Percentiles rank a stretch among this genome's conserved stretches.
Conservation (phyloP, 30 jellyfish, hydroid and myxozoan genomes). For the Pseudorhiza aurosa region DNA sequence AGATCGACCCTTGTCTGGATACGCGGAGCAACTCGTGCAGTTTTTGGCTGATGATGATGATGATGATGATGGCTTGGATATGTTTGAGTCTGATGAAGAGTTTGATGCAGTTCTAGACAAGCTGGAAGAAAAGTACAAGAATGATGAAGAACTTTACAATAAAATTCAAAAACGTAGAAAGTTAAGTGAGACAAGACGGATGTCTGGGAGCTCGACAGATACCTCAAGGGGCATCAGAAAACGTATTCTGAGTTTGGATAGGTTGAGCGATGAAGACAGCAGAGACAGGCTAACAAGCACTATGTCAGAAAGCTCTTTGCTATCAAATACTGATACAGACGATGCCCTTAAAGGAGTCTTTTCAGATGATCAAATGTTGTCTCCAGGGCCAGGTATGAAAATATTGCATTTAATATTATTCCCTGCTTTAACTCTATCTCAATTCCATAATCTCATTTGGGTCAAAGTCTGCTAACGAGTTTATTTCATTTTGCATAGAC, state of each 20-base stretch:
- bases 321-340: slow-evolving; percentile 62
- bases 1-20: slow-evolving; percentile 94
- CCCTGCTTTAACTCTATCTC: no score
- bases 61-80: slow-evolving; percentile 86
- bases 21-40: slow-evolving; percentile 90
- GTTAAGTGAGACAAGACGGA: slow-evolving; percentile 24
- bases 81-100: slow-evolving; percentile 94
- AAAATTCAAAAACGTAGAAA: slow-evolving; percentile 56
- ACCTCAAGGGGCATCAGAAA: background rate
- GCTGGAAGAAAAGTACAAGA: slow-evolving; percentile 53
- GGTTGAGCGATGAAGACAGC: slow-evolving; percentile 20
- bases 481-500: no score
- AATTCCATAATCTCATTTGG: no score
- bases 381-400: slow-evolving; percentile 59
- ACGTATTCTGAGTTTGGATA: background rate
- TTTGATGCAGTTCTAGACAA: slow-evolving; percentile 76
- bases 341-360: slow-evolving; percentile 53
- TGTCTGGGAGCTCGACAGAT: slow-evolving; percentile 16
- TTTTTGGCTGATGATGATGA: slow-evolving; percentile 90
- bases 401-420: no score
- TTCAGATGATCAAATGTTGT: slow-evolving; percentile 58
- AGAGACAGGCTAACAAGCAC: slow-evolving; percentile 47
- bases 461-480: no score
- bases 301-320: slow-evolving; percentile 52
- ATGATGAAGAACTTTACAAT: slow-evolving; percentile 24